Evolutionary conservation across 2,797 vertebrate species (phyloP).

Genomic region (Neosilurus hyrtlii): DNA sequence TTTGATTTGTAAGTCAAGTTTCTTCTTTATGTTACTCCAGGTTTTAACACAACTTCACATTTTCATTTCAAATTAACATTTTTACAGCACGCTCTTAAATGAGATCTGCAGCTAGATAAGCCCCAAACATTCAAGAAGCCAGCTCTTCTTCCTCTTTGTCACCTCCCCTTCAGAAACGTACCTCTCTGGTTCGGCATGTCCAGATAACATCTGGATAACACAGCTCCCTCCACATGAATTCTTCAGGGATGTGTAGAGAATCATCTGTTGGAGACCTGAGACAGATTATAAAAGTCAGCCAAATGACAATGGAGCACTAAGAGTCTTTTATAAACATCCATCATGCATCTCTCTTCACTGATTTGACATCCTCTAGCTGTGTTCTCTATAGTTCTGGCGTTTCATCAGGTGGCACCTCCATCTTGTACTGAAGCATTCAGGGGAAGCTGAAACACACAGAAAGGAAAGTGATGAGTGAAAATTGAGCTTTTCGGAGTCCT

Average conservation of each 20-base stretch:
- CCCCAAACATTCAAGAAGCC: not conserved
- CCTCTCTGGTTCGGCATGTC: not conserved
- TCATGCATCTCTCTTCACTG: constrained; percentile 44
- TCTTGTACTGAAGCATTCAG: constrained; percentile 34
- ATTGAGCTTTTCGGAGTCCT: constrained; percentile 26
- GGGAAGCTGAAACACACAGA: constrained; percentile 8
- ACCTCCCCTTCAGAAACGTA: constrained; percentile 12
- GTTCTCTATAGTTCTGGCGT: constrained; percentile 30
- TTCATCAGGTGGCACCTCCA: constrained; percentile 34
- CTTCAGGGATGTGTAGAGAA: constrained; percentile 34
- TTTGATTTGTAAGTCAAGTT: not conserved
- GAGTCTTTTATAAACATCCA: constrained; percentile 37
- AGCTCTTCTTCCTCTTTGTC: not conserved
- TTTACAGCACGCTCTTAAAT: constrained; percentile 17
- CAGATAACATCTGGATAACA: constrained; percentile 16
- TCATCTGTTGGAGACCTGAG: constrained; percentile 28
- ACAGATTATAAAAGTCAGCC: constrained; percentile 30
- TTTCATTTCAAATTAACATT: constrained; percentile 4
- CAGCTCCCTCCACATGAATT: constrained; percentile 15
- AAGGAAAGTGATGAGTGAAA: constrained; percentile 40
- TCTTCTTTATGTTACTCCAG: not conserved
- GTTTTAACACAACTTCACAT: constrained; percentile 22
- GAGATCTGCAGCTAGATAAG: not conserved
- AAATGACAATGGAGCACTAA: constrained; percentile 24
- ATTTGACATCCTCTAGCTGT: constrained; percentile 49